These are phyloP conservation scores for Tapirus indicus DNA, from an alignment of 2,797 vertebrate genomes.

Conservation along the genomic window DNA sequence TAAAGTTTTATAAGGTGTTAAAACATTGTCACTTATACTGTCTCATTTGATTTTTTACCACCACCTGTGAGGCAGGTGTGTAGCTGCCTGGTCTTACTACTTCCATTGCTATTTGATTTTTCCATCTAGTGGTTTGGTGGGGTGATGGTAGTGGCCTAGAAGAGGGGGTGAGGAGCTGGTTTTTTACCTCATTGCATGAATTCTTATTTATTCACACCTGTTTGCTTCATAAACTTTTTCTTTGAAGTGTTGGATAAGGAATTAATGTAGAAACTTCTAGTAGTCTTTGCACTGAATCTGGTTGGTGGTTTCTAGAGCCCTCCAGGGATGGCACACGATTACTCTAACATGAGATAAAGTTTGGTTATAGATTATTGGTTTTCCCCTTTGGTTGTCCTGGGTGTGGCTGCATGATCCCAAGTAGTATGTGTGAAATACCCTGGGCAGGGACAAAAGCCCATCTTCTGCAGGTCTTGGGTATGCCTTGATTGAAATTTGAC, in stretches of 20 bases:
- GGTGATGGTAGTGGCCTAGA: background rate
- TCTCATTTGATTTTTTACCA: background rate
- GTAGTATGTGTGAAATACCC: background rate
- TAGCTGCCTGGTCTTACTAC: background rate
- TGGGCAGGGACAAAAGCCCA: rapidly evolving
- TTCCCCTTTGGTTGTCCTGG: background rate
- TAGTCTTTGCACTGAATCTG: background rate
- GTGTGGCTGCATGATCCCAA: background rate
- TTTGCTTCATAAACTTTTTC: background rate
- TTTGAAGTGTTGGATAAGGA: background rate
- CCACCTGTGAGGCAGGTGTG: background rate
- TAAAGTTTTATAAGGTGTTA: background rate
- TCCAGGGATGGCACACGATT: background rate
- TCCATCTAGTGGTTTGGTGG: background rate
- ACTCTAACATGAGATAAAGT: background rate
- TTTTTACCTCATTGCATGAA: background rate
- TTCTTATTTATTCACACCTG: background rate
- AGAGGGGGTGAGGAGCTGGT: background rate
- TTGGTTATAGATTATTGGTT: background rate
- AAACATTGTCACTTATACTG: background rate
- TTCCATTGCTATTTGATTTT: background rate
- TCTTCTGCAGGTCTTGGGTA: background rate
- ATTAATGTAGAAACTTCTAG: background rate
- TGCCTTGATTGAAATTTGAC: background rate
- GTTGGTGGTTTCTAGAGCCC: background rate